Base-by-base conservation (phyloP, 1,140 invertebrate genomes). In the Mesaphorura yosii region DNA sequence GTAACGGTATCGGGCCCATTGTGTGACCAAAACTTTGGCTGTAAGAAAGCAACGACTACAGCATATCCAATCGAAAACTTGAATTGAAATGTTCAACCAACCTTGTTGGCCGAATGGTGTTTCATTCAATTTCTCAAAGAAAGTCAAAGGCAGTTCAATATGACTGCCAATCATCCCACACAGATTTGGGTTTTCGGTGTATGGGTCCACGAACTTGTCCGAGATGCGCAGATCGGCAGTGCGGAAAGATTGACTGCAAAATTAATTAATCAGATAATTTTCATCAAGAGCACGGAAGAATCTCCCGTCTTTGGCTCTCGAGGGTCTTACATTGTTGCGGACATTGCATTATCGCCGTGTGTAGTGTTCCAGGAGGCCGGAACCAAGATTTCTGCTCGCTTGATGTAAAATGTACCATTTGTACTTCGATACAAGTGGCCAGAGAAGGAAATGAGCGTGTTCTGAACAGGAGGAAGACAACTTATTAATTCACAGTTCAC, bases 1-100 rank as follows among this genome's bases (percentile, higher is more conserved):
- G 31, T 40, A 59, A 19, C 58, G 37, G 28, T 29, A 53, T 22
- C 53, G 25, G 5, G 58, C 58, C 58, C 58, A 59, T 28, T 40
- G 46, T 7, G 34, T 52, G 3, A 59, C 15, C 23, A 59, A 37
- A 23, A 53, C 53, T 53, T 56, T 59, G 31, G 31, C 53, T 56
- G 42, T 23, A 41, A 17, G 12, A 25, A 23, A 5, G 17, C 2
- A 27, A 34, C 37, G 19, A 47, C 3, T 20, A 26, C 38, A 22
- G 26, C 5, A 19, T 17, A 15, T 29, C 7, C 3, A 3, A 22
- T 45, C 4, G 14, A 46, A 19, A 7, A 26, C 7, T 46, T 17
- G 12, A 7, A 46, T 22, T 7, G 7, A 17, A 7, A 46, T 7
- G 10, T 10, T 15, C 45, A 4, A 53, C 19, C 48, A 53, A 58